Percentiles rank a stretch among this genome's conserved stretches.
Conservation (phyloP, 1,140 invertebrate species). For the Cydia strobilella region DNA sequence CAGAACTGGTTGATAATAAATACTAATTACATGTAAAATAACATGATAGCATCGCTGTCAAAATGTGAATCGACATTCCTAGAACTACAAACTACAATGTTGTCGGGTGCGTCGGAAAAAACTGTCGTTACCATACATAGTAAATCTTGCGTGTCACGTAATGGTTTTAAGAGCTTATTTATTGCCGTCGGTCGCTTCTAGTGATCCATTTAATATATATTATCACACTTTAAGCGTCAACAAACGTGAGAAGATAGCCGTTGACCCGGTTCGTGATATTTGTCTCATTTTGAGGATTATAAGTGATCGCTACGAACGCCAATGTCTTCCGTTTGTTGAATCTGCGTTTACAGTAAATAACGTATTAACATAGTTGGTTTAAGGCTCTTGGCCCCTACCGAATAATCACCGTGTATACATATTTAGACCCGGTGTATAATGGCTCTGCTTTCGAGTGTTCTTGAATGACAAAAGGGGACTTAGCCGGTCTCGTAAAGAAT, state of each 20-base stretch:
- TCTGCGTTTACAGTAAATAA: slow-evolving; percentile 71
- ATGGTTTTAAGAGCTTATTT: slow-evolving; percentile 72
- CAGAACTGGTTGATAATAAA: slow-evolving; percentile 65
- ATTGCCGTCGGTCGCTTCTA: slow-evolving; percentile 66
- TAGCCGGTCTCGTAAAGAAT: slow-evolving; percentile 46
- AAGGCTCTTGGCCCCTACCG: slow-evolving; percentile 48
- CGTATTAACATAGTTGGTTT: slow-evolving; percentile 66
- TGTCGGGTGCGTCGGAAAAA: slow-evolving; percentile 52
- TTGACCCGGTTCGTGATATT: slow-evolving; percentile 78
- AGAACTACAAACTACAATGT: slow-evolving; percentile 58
- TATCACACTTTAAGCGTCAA: slow-evolving; percentile 78
- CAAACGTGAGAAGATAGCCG: slow-evolving; percentile 78
- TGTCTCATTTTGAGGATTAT: slow-evolving; percentile 76
- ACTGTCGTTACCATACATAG: slow-evolving; percentile 65
- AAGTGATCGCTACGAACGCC: slow-evolving; percentile 66
- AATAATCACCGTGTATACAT: slow-evolving; percentile 53
- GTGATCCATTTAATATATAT: slow-evolving; percentile 78
- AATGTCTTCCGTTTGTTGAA: slow-evolving; percentile 70
- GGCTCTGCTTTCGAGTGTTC: slow-evolving; percentile 60
- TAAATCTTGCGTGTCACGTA: slow-evolving; percentile 75
- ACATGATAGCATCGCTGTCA: slow-evolving; percentile 68
- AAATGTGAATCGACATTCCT: slow-evolving; percentile 55
- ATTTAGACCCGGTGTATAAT: slow-evolving; percentile 67
- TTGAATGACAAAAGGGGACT: slow-evolving; percentile 71
- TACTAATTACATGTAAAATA: slow-evolving; percentile 78